Percentiles rank a stretch among this genome's conserved stretches.
Conservation (phyloP, 2,113 vertebrate species). For the Eretmochelys imbricata region DNA sequence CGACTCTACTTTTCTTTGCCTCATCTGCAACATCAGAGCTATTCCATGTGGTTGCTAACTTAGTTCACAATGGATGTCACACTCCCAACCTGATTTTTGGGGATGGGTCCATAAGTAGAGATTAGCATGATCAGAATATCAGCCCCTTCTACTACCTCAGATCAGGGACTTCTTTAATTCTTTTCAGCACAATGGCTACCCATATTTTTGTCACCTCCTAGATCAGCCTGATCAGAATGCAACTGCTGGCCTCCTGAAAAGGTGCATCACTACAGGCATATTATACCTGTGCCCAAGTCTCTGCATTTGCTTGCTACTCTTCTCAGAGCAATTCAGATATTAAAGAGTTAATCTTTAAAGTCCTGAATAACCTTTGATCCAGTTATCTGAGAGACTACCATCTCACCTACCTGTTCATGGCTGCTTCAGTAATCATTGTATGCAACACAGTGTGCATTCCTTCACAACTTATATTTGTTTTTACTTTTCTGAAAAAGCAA, state of each 20-base stretch:
- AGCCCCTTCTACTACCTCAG: neutral
- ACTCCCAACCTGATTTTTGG: neutral
- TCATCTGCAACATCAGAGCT: neutral
- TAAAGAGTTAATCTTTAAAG: neutral
- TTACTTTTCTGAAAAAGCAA: neutral
- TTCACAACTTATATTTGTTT: neutral
- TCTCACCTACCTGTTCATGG: neutral
- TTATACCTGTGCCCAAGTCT: neutral
- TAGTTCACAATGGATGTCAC: neutral
- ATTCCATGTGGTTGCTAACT: neutral
- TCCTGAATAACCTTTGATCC: fast-evolving
- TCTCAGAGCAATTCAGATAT: neutral
- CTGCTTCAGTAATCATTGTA: neutral
- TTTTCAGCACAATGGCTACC: neutral
- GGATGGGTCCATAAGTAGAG: neutral
- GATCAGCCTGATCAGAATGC: neutral
- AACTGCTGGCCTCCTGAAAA: neutral
- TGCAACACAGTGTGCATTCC: fast-evolving
- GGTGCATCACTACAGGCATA: neutral
- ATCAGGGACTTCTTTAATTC: neutral
- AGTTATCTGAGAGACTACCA: neutral
- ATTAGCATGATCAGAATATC: neutral
- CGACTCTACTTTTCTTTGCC: neutral
- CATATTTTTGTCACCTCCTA: neutral
- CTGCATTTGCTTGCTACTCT: neutral